A percentile compares a stretch with the other conserved stretches of the same genome.
phyloP scores from a whole-genome alignment of 2,888 invertebrate genomes.

The Diogma glabrata region DNA sequence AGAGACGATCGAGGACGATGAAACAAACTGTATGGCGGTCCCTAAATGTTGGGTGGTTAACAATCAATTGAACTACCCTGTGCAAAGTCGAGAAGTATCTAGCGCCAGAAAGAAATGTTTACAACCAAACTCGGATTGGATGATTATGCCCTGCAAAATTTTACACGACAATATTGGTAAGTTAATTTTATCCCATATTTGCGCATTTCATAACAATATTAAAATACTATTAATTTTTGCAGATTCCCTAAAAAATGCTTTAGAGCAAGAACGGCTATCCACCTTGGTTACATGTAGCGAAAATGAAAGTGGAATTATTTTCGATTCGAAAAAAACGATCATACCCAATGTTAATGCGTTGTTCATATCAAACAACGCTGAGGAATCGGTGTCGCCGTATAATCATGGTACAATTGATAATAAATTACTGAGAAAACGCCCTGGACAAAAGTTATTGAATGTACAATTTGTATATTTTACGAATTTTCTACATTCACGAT shows the following conservation, averaged over 20 bases:
- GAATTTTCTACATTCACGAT: too few species aligned
- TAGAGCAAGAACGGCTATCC: background rate
- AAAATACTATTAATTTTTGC: background rate
- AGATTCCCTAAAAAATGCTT: background rate
- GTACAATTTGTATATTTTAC: too few species aligned
- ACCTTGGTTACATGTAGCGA: background rate
- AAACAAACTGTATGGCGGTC: background rate
- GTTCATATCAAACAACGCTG: background rate
- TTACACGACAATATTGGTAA: background rate
- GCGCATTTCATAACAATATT: background rate
- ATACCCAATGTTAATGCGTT: background rate
- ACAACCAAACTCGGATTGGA: background rate
- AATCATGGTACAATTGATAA: background rate
- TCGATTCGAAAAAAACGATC: background rate
- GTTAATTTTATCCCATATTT: background rate
- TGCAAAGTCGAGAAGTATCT: background rate
- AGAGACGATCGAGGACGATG: background rate
- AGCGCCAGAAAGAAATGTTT: background rate
- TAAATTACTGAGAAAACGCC: background rate
- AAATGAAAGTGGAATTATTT: background rate
- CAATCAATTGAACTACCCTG: background rate
- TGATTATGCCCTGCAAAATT: background rate
- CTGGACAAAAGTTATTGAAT: too few species aligned
- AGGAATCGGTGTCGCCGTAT: background rate
- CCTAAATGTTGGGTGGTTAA: background rate